Conservation (phyloP, 2,113 vertebrate species). For the Ginglymostoma cirratum region DNA sequence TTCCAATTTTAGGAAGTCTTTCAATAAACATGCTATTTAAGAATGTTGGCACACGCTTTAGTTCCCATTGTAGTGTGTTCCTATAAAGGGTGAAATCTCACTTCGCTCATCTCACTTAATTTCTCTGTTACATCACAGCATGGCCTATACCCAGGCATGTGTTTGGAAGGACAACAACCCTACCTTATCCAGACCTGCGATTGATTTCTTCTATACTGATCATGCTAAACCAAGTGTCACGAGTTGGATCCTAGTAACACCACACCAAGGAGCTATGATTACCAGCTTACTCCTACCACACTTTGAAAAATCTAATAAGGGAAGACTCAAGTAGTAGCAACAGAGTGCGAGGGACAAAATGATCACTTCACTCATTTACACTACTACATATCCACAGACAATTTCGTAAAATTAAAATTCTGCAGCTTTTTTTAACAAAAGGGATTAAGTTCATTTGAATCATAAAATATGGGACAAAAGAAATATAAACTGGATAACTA, state of each 20-base stretch:
- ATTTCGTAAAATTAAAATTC: not conserved
- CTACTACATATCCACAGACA: not conserved
- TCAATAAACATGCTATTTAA: not conserved
- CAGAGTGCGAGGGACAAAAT: not conserved
- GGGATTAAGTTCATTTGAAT: not conserved
- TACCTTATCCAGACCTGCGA: not conserved
- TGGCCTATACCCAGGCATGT: not conserved
- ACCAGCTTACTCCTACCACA: not conserved
- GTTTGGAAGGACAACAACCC: not conserved
- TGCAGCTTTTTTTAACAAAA: too few species aligned
- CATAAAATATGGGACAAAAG: not conserved
- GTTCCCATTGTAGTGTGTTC: not conserved
- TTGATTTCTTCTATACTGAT: not conserved
- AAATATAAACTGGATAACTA: not conserved
- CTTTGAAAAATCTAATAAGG: not conserved
- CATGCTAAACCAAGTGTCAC: not conserved
- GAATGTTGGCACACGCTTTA: not conserved
- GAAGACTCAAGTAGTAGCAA: not conserved
- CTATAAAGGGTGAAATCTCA: not conserved
- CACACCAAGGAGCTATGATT: not conserved
- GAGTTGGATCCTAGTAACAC: not conserved
- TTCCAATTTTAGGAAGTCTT: not conserved
- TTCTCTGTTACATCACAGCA: not conserved
- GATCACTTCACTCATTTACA: not conserved
- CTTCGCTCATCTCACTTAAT: too few species aligned